A percentile compares a stretch with the other conserved stretches of the same genome.
These are phyloP conservation scores for Echiichthys vipera DNA, from an alignment of 2,797 vertebrate genomes.

Conservation along the genomic window DNA sequence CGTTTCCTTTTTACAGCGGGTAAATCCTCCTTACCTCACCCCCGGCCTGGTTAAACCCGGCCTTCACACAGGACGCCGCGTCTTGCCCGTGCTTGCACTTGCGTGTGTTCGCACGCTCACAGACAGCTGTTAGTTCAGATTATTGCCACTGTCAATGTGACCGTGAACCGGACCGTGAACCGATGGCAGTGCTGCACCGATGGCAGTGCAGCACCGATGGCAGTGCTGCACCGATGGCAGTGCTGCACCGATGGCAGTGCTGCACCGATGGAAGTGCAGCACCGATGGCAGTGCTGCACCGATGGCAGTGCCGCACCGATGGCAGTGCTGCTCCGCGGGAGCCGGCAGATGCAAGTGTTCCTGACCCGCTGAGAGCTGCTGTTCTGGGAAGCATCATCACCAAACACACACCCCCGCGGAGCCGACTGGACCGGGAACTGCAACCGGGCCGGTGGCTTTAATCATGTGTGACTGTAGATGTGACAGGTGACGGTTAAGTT, in stretches of 20 bases:
- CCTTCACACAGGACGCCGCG: conserved; percentile 26
- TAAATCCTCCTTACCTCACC: background rate
- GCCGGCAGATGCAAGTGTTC: conserved; percentile 32
- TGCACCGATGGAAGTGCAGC: no score
- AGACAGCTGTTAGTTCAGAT: conserved; percentile 66
- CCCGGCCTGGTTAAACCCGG: conserved; percentile 28
- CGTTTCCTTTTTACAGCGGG: background rate
- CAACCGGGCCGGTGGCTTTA: conserved; percentile 3
- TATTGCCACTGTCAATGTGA: conserved; percentile 48
- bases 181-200: no score
- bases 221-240: no score
- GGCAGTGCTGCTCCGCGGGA: conserved; percentile 25
- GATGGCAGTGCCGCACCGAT: no score
- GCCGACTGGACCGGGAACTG: conserved; percentile 15
- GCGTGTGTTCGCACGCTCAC: background rate
- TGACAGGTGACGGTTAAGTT: no score
- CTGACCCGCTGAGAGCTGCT: conserved; percentile 41
- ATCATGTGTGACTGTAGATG: background rate
- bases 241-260: no score
- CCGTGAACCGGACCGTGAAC: no score
- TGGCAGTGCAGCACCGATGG: no score
- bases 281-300: no score
- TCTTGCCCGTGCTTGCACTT: background rate
- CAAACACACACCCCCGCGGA: conserved; percentile 35
- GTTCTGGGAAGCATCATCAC: conserved; percentile 26